Evolutionary conservation across 2,113 vertebrate genomes (phyloP).

Genomic region (Neolamprologus modestus): DNA sequence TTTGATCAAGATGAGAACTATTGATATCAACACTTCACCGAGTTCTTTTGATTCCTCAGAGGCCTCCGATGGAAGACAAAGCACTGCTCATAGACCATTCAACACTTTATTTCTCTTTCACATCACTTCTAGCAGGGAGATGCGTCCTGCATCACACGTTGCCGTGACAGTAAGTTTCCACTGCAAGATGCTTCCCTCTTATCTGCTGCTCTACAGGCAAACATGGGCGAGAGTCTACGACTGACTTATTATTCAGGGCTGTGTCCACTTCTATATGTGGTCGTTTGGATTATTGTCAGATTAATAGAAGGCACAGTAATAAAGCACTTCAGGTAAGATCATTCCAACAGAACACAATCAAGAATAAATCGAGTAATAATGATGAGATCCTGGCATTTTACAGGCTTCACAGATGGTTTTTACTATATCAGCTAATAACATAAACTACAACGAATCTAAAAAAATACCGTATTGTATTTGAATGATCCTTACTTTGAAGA

Average conservation of each 20-base stretch:
- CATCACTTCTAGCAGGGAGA: rapidly evolving
- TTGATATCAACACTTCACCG: not conserved
- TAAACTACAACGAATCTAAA: not conserved
- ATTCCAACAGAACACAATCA: not conserved
- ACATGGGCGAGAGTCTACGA: not conserved
- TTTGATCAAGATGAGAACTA: not conserved
- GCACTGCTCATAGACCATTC: not conserved
- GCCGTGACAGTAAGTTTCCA: not conserved
- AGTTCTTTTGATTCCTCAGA: not conserved
- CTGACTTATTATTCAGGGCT: not conserved
- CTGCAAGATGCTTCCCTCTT: not conserved
- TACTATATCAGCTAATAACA: not conserved
- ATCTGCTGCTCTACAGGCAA: not conserved
- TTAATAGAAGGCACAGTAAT: not conserved
- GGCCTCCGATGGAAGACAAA: not conserved
- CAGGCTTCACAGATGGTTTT: not conserved
- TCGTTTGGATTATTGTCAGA: not conserved
- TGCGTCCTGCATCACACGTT: not conserved
- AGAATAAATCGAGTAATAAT: not conserved
- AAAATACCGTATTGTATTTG: not conserved
- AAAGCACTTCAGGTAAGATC: not conserved
- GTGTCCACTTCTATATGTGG: not conserved
- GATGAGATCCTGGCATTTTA: not conserved
- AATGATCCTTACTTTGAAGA: not conserved
- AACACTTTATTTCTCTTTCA: not conserved